Conservation (phyloP, 1,140 invertebrate species). For the Musca vetustissima region DNA sequence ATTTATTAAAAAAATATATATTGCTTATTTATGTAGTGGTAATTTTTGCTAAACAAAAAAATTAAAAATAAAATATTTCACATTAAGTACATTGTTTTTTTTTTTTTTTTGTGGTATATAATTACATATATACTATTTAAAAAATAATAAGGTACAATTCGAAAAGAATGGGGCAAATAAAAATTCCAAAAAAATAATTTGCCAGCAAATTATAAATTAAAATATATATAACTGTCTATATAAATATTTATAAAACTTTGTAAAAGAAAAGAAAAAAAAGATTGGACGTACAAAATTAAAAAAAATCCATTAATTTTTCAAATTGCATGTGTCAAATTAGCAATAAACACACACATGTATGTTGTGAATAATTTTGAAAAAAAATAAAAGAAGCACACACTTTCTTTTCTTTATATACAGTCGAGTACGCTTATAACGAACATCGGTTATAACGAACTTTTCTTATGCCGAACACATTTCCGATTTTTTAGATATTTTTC, state of each 20-base stretch:
- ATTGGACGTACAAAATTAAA: no score
- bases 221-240: background rate
- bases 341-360: no score
- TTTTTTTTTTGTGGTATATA: no score
- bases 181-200: constrained; percentile 2
- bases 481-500: no score
- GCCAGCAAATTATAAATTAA: constrained; percentile 8
- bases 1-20: background rate
- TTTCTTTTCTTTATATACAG: no score
- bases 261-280: background rate
- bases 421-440: no score
- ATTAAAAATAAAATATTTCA: constrained; percentile 1
- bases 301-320: background rate
- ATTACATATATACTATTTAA: background rate
- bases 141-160: constrained; percentile 12
- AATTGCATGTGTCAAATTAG: constrained; percentile 1
- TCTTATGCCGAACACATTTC: no score
- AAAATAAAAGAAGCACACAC: background rate
- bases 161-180: background rate
- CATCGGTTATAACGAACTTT: no score
- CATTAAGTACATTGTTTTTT: constrained; percentile 12
- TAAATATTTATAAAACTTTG: background rate
- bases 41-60: background rate
- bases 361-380: background rate
- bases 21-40: background rate